These are phyloP conservation scores for Drosophila kepulauana DNA, from an alignment of 1,140 invertebrate genomes.

Conservation along the genomic window DNA sequence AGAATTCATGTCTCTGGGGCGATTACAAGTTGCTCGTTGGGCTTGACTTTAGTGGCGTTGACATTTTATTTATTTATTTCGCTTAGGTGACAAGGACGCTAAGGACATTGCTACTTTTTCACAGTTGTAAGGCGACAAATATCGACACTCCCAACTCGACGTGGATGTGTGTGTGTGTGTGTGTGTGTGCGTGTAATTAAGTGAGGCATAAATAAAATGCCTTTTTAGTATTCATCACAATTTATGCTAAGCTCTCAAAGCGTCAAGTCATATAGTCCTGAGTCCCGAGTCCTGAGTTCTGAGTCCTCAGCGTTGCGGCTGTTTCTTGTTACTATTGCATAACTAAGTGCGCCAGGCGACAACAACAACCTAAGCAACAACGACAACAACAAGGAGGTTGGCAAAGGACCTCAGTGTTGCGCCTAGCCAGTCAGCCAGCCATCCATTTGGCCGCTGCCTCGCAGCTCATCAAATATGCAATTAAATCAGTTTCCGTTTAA, in stretches of 20 bases:
- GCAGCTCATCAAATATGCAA: conserved; percentile 85
- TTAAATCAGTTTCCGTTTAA: conserved; percentile 85
- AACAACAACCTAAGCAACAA: conserved; percentile 27
- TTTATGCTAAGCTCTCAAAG: conserved; percentile 84
- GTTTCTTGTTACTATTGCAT: conserved; percentile 72
- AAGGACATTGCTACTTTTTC: conserved; percentile 52
- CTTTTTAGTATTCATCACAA: conserved; percentile 85
- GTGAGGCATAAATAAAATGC: conserved; percentile 82
- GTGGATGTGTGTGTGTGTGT: conserved; percentile 23
- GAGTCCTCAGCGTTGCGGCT: conserved; percentile 19
- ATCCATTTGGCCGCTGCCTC: conserved; percentile 64
- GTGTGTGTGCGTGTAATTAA: conserved; percentile 75
- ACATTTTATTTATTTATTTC: conserved; percentile 79
- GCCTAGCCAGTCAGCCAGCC: conserved; percentile 65
- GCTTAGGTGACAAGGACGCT: conserved; percentile 73
- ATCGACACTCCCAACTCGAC: conserved; percentile 22
- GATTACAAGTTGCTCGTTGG: conserved; percentile 19
- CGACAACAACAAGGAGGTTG: conserved; percentile 20
- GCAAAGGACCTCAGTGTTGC: conserved; percentile 30
- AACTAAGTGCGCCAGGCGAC: conserved; percentile 63
- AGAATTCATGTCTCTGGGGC: conserved; percentile 3
- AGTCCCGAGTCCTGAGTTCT: conserved; percentile 19
- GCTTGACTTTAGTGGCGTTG: conserved; percentile 43
- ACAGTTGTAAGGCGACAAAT: conserved; percentile 42
- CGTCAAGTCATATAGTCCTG: conserved; percentile 74